These are phyloP conservation scores for Thymelicus acteon DNA, from an alignment of 2,888 invertebrate species.

Conservation along the genomic window DNA sequence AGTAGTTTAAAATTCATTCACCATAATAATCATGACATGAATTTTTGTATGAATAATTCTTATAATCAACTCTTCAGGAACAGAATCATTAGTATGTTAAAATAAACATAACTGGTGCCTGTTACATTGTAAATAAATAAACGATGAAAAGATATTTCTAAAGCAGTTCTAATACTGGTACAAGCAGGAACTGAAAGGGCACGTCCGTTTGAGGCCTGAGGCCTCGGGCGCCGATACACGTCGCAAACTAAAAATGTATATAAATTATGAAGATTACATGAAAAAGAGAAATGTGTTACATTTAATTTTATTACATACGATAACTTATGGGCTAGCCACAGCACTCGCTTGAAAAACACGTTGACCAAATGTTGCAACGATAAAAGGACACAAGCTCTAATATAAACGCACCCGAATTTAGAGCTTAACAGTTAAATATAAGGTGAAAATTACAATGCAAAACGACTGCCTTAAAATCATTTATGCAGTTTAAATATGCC, in stretches of 20 bases:
- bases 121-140: conserved; percentile 14
- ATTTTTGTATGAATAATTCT: conserved; percentile 19
- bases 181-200: conserved; percentile 38
- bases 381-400: conserved; percentile 46
- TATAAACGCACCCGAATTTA: conserved; percentile 38
- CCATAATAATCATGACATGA: neutral
- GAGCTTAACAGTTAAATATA: conserved; percentile 34
- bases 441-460: conserved; percentile 41
- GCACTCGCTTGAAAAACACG: conserved; percentile 78
- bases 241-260: conserved; percentile 81
- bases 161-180: conserved; percentile 40
- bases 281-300: conserved; percentile 85
- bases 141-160: conserved; percentile 50
- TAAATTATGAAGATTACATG: conserved; percentile 84
- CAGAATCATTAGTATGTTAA: conserved; percentile 27
- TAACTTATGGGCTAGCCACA: conserved; percentile 80
- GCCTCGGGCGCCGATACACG: conserved; percentile 72
- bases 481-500: conserved; percentile 53
- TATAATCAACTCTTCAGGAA: conserved; percentile 5
- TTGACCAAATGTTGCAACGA: conserved; percentile 48
- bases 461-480: conserved; percentile 50
- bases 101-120: conserved; percentile 25
- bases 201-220: conserved; percentile 55
- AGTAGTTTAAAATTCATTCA: neutral
- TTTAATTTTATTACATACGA: conserved; percentile 84